Evolutionary conservation across 2,797 vertebrate genomes (phyloP).

Genomic region (Pteronotus mesoamericanus): DNA sequence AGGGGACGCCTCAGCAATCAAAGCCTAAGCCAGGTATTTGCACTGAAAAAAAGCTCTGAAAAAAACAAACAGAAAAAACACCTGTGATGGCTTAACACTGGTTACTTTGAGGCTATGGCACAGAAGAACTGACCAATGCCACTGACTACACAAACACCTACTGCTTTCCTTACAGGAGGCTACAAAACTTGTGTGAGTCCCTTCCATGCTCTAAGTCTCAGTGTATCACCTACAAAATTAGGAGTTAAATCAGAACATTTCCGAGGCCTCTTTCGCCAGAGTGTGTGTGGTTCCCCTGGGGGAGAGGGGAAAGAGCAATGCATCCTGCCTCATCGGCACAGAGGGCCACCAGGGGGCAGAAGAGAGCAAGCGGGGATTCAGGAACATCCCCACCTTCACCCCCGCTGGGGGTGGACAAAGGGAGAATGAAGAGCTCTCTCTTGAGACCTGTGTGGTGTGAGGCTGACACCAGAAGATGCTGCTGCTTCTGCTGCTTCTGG

Average conservation of each 20-base stretch:
- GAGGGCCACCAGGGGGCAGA: neutral
- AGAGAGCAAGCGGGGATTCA: neutral
- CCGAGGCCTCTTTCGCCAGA: neutral
- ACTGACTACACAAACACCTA: neutral
- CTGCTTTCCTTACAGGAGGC: neutral
- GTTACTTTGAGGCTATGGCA: neutral
- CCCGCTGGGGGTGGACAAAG: neutral
- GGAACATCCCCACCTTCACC: accelerated
- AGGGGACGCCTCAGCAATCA: neutral
- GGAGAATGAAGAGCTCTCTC: neutral
- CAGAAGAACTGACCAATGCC: neutral
- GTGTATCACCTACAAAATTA: neutral
- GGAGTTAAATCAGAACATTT: neutral
- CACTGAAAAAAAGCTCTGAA: too few species aligned
- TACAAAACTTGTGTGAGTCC: neutral
- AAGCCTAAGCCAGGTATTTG: neutral
- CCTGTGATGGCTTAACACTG: neutral
- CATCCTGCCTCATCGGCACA: neutral
- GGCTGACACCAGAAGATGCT: neutral
- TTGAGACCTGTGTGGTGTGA: neutral
- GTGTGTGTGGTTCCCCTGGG: neutral
- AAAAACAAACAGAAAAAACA: neutral
- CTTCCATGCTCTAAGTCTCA: neutral
- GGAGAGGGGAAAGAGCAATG: neutral
- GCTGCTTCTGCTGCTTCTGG: slow-evolving; percentile 42